phyloP scores from a whole-genome alignment of 2,113 vertebrate species.

The Pipra filicauda region DNA sequence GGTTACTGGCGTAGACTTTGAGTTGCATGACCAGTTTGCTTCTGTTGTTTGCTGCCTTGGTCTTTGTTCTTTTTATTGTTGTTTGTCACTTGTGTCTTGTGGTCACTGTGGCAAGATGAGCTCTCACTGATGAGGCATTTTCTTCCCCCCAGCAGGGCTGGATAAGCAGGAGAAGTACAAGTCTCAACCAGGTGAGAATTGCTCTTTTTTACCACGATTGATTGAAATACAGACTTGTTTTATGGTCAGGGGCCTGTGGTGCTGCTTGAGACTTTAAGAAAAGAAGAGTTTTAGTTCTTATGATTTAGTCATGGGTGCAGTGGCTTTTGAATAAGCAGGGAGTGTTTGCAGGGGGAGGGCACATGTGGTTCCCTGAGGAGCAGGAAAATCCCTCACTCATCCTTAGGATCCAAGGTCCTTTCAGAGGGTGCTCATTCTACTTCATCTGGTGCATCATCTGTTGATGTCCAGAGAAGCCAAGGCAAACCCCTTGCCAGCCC shows the following conservation, averaged over 20 bases:
- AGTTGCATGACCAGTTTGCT: conserved; percentile 38
- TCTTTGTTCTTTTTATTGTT: neutral
- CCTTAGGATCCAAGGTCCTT: neutral
- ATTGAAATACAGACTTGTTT: accelerated
- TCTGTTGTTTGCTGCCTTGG: conserved; percentile 26
- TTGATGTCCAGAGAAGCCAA: neutral
- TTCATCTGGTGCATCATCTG: neutral
- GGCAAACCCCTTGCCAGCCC: neutral
- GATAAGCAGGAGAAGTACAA: conserved; percentile 7
- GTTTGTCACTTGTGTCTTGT: neutral
- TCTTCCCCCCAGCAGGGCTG: neutral
- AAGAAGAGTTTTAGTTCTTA: neutral
- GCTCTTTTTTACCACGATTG: neutral
- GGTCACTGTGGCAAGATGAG: neutral
- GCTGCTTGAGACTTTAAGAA: neutral
- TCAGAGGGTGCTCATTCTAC: neutral
- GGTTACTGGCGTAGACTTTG: neutral
- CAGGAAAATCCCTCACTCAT: neutral
- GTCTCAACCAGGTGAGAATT: conserved; percentile 35
- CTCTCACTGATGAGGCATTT: neutral
- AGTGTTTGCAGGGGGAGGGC: neutral
- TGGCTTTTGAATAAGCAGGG: neutral
- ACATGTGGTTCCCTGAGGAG: neutral
- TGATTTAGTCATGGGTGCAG: neutral
- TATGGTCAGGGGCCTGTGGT: neutral